These are phyloP conservation scores for Siphlonurus alternatus DNA, from an alignment of 2,888 invertebrate genomes.

Conservation along the genomic window DNA sequence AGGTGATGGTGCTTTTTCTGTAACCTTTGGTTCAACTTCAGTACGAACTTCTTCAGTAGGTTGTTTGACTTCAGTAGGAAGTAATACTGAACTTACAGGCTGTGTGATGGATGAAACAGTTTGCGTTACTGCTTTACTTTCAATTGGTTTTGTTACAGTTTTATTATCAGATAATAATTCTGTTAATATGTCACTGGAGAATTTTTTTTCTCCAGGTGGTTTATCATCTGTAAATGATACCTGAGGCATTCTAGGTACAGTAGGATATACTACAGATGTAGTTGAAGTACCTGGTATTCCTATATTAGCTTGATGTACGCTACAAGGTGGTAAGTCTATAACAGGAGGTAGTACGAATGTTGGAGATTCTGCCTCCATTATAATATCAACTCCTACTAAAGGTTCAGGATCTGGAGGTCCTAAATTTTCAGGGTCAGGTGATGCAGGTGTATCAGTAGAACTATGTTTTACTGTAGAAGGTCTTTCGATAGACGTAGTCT, in stretches of 20 bases:
- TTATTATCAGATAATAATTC: too few relatives aligned
- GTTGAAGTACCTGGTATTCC: slow-evolving; percentile 20
- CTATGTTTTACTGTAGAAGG: not conserved
- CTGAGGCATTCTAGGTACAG: slow-evolving; percentile 23
- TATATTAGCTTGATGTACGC: slow-evolving; percentile 22
- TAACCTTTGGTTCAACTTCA: slow-evolving; percentile 14
- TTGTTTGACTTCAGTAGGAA: slow-evolving; percentile 8
- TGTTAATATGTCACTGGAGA: too few relatives aligned
- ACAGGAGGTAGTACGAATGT: slow-evolving; percentile 22
- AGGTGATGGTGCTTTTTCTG: slow-evolving; percentile 13
- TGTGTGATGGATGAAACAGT: not conserved
- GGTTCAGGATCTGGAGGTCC: not conserved
- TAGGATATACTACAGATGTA: slow-evolving; percentile 15
- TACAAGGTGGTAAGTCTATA: slow-evolving; percentile 31
- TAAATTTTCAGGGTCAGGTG: not conserved
- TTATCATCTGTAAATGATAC: slow-evolving; percentile 44
- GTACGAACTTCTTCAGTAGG: slow-evolving; percentile 19
- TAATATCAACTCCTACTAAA: not conserved
- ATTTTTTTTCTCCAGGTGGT: slow-evolving; percentile 48
- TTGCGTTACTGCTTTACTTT: slow-evolving; percentile 22
- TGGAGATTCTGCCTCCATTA: not conserved
- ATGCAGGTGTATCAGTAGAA: slow-evolving; percentile 1
- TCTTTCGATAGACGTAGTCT: not conserved
- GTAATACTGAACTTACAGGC: not conserved
- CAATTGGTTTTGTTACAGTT: slow-evolving; percentile 32